Evolutionary conservation across 2,888 invertebrate species (phyloP), one percentile per base, ranked within the genome.

Genomic region (Leucophenga montana): DNA sequence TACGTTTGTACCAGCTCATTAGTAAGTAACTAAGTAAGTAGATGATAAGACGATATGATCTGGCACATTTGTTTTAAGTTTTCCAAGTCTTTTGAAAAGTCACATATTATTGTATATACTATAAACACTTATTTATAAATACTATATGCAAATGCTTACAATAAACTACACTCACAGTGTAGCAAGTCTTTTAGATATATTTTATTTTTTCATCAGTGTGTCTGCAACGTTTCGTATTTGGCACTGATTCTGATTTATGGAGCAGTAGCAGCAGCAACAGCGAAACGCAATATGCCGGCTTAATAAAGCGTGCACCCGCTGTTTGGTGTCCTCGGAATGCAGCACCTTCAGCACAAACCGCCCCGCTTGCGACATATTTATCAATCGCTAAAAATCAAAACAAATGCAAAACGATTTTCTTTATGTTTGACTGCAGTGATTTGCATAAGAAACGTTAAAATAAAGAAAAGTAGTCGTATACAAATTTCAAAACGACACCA

Each of bases 341-440:
- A 0, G 3, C 27, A 27, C 27, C 27, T 27, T 27, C 8, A 14
- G 27, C 22, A 27, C n/a, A 8, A 48, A 13, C 11, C 14, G 22
- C 16, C 8, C 6, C 14, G 13, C 39, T 3, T 11, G 39, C 39
- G 39, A 11, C 22, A 46, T 33, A 64, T 70, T 75, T 72, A 77
- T 75, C 83, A 83, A 85, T 81, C 81, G 82, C 72, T 75, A 80
- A 73, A 75, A 83, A 80, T 81, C 84, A 85, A 85, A 85, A 84
- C 76, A 85, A 82, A 85, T 85, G 83, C 75, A 82, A 84, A 82
- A 81, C 85, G 82, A 82, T 85, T 85, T 85, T 82, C 79, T 85
- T 85, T 84, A 84, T 81, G 76, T 78, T 75, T 74, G 79, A 82
- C 82, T 84, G 82, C 82, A 82, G 85, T 82, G 82, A 82, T 82